These are phyloP conservation scores for Spheniscus mendiculus DNA, from an alignment of 2,113 vertebrate species.

Conservation along the genomic window DNA sequence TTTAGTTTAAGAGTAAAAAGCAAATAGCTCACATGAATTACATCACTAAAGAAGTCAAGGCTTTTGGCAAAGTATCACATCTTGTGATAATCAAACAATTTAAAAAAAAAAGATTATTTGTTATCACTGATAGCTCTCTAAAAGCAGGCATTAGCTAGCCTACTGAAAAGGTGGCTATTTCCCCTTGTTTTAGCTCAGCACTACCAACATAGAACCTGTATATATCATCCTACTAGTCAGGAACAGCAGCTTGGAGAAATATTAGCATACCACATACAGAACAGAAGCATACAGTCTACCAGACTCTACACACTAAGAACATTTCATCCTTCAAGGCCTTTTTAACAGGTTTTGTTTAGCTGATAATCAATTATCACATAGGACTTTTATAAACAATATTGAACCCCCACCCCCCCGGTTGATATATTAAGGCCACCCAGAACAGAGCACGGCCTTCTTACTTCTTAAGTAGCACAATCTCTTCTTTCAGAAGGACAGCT, in stretches of 20 bases:
- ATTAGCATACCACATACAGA: neutral
- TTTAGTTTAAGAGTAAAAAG: neutral
- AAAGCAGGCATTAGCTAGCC: neutral
- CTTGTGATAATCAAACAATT: neutral
- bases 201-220: neutral
- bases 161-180: neutral
- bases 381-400: neutral
- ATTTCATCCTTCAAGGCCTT: neutral
- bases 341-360: neutral
- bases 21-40: neutral
- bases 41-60: neutral
- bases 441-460: neutral
- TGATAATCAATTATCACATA: neutral
- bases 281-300: neutral
- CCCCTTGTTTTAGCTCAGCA: neutral
- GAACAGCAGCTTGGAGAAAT: neutral
- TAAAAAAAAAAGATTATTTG: neutral
- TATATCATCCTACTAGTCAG: neutral
- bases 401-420: fast-evolving
- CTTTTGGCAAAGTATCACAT: neutral
- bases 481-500: neutral
- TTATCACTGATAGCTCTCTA: neutral
- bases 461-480: neutral
- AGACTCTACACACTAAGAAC: neutral
- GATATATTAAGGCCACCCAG: neutral